Evolutionary conservation across 2,888 invertebrate genomes (phyloP).

Genomic region (Synergus gifuensis): DNA sequence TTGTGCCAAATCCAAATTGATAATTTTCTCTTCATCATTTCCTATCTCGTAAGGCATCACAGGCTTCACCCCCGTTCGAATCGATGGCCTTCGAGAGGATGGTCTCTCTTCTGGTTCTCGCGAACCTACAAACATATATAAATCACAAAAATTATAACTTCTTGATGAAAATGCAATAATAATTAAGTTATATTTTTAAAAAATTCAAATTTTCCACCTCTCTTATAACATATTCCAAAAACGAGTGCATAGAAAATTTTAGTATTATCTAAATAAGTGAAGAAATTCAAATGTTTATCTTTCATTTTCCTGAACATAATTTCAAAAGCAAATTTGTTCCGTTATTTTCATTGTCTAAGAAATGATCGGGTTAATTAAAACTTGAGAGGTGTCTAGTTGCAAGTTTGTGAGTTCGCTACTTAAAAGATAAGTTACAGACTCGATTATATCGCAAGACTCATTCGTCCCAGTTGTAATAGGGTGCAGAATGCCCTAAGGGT

Average conservation of each 20-base stretch:
- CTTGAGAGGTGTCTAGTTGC: slow-evolving; percentile 7
- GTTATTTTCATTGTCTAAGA: slow-evolving; percentile 21
- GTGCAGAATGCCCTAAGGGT: slow-evolving; percentile 39
- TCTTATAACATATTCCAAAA: no score
- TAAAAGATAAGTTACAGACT: slow-evolving; percentile 36
- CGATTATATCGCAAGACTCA: slow-evolving; percentile 27
- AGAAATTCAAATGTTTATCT: background rate
- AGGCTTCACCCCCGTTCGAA: slow-evolving; percentile 71
- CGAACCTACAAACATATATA: slow-evolving; percentile 55
- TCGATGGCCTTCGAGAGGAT: slow-evolving; percentile 75
- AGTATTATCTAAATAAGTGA: background rate
- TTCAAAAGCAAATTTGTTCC: background rate
- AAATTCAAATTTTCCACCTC: background rate
- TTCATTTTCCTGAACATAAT: background rate
- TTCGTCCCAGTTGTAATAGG: slow-evolving; percentile 27
- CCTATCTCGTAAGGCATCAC: slow-evolving; percentile 71
- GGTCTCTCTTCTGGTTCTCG: slow-evolving; percentile 68
- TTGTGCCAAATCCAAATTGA: slow-evolving; percentile 79
- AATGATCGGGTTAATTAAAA: background rate
- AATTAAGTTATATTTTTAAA: background rate
- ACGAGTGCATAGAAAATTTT: no score
- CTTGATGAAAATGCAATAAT: background rate
- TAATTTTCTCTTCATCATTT: slow-evolving; percentile 72
- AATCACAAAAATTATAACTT: background rate
- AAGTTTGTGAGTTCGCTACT: background rate